phyloP scores from a whole-genome alignment of 2,888 invertebrate genomes.

The Mechanitis mazaeus region DNA sequence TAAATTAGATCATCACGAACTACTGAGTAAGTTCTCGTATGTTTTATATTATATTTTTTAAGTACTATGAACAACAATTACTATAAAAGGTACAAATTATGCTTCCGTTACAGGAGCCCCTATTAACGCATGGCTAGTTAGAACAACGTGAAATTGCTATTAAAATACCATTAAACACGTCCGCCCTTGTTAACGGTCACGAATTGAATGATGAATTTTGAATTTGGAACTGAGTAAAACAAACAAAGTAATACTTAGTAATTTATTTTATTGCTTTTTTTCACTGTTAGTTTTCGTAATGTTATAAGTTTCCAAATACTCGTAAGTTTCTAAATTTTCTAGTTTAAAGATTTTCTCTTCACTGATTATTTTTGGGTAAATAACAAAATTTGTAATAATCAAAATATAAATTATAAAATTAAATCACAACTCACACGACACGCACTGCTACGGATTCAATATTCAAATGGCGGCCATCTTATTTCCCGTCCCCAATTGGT shows the following conservation, averaged over 20 bases:
- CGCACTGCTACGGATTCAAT: slow-evolving; percentile 10
- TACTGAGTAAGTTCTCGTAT: slow-evolving; percentile 37
- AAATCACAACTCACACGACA: slow-evolving; percentile 10
- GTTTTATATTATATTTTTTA: too few relatives aligned
- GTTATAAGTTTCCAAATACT: too few relatives aligned
- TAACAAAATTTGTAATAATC: too few relatives aligned
- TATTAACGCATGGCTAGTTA: slow-evolving; percentile 13
- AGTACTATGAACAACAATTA: not conserved
- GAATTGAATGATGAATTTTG: slow-evolving; percentile 21
- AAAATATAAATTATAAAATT: too few relatives aligned
- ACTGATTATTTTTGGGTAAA: too few relatives aligned
- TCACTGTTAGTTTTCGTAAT: too few relatives aligned
- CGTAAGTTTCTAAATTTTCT: too few relatives aligned
- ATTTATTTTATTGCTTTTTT: too few relatives aligned
- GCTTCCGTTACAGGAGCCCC: not conserved
- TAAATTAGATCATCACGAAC: slow-evolving; percentile 31
- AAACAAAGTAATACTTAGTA: too few relatives aligned
- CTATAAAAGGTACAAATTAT: slow-evolving; percentile 5
- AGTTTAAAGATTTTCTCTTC: too few relatives aligned
- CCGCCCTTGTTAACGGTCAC: slow-evolving; percentile 22
- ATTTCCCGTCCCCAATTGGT: slow-evolving; percentile 29
- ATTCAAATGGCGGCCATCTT: slow-evolving; percentile 16
- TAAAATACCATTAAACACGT: slow-evolving; percentile 23
- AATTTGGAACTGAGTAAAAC: slow-evolving; percentile 10
- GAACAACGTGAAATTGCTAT: slow-evolving; percentile 16